Base-by-base conservation (phyloP, 2,888 invertebrate species). In the Crepidodera aurea region DNA sequence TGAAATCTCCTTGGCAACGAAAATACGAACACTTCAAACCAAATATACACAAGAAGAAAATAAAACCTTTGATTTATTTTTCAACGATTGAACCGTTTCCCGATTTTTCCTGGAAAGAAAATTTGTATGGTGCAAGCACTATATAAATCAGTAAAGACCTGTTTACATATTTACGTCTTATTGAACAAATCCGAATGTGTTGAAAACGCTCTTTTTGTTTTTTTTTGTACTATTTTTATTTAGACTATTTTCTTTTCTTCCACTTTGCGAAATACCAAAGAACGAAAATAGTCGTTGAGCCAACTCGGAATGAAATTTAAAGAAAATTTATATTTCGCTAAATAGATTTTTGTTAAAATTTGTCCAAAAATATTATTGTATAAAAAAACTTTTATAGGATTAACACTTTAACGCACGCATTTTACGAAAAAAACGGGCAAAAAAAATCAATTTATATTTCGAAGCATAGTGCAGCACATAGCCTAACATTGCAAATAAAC, bases 1-100 rank as follows among this genome's bases (percentile, higher is more conserved):
- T n/a, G n/a, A n/a, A n/a, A n/a, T n/a, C n/a, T n/a, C n/a, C n/a
- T n/a, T 22, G 22, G 22, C 22, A 22, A 22, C 2, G 22, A 22
- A 22, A 22, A 6, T 4, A 22, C 2, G 22, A 22, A 22, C 46
- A 65, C 65, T 69, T 55, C 51, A 42, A 61, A 69, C 63, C 67
- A 64, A 65, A 67, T 69, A 64, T 53, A 62, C 2, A 22, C 25
- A 55, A 63, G 63, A 56, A 57, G 51, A 46, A 60, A 48, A 27
- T 27, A 8, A 22, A 25, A 16, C 15, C 48, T 48, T 48, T 48
- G 48, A 48, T 48, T 48, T 48, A 48, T 48, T 48, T 29, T 29
- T 5, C 48, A 10, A 48, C 48, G 48, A 48, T 48, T 48, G 27
- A 48, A 48, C 27, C 48, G 48, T 48, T 48, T 15, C 15, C 27